Percentiles rank a stretch among this genome's conserved stretches.
These are phyloP conservation scores for Betta splendens DNA, from an alignment of 2,797 vertebrate genomes.

Conservation along the genomic window DNA sequence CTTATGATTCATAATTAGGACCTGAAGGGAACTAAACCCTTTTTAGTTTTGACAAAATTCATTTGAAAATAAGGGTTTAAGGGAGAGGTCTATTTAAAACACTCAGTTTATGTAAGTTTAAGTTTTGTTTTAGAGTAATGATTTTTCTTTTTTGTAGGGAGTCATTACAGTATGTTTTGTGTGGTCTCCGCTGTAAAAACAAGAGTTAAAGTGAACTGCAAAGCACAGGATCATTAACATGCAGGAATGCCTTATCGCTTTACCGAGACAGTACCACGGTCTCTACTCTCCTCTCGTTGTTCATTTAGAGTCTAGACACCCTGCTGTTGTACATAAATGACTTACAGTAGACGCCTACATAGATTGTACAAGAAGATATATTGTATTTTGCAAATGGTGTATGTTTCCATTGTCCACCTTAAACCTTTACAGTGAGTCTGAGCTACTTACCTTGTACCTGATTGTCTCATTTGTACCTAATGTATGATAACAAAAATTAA, in stretches of 20 bases:
- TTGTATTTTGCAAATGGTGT: constrained; percentile 79
- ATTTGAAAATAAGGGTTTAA: constrained; percentile 9
- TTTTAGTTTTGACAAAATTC: constrained; percentile 1
- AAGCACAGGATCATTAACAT: constrained; percentile 59
- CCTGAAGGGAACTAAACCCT: constrained; percentile 9
- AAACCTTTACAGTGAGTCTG: constrained; percentile 75
- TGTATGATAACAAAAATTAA: constrained; percentile 83
- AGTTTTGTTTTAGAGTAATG: constrained; percentile 26
- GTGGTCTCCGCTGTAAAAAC: constrained; percentile 40
- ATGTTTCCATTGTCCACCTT: constrained; percentile 65
- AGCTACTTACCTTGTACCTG: constrained; percentile 77
- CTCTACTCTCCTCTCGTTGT: constrained; percentile 40
- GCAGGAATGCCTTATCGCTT: constrained; percentile 75
- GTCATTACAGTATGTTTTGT: constrained; percentile 25
- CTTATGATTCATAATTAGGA: not conserved
- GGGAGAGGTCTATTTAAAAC: not conserved
- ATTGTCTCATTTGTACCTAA: constrained; percentile 83
- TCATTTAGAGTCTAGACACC: constrained; percentile 53
- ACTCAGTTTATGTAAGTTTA: not conserved
- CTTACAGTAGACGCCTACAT: constrained; percentile 63
- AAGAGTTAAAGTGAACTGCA: constrained; percentile 42
- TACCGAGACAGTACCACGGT: constrained; percentile 42
- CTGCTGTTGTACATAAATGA: constrained; percentile 70
- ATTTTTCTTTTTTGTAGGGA: constrained; percentile 19
- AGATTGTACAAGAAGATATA: constrained; percentile 72